These are phyloP conservation scores for Actenoides hombroni DNA, from an alignment of 2,113 vertebrate genomes.

Conservation along the genomic window DNA sequence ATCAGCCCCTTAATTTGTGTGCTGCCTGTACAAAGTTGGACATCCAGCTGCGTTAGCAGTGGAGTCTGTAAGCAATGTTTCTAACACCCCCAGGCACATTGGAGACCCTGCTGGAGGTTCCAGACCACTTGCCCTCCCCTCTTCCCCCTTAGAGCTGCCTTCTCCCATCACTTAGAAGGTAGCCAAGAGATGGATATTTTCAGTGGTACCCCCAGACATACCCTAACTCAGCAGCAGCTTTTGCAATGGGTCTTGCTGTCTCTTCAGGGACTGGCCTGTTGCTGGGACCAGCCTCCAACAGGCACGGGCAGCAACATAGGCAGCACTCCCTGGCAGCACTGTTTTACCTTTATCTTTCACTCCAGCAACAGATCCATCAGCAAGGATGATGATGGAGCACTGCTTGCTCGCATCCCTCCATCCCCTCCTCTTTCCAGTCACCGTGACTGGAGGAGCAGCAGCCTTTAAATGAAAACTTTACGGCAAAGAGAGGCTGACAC, in stretches of 20 bases:
- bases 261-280: background rate
- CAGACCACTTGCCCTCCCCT: background rate
- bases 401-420: background rate
- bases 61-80: background rate
- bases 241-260: background rate
- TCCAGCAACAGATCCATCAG: background rate
- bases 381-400: background rate
- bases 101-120: background rate
- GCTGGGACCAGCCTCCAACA: background rate
- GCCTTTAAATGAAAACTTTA: constrained; percentile 68
- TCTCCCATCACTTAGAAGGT: background rate
- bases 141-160: background rate
- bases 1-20: background rate
- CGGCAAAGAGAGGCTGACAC: constrained; percentile 55
- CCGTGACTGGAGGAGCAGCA: background rate
- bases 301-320: accelerated
- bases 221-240: background rate
- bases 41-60: background rate
- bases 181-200: background rate
- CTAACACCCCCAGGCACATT: background rate
- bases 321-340: background rate
- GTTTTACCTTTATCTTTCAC: background rate
- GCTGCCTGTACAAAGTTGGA: background rate
- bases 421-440: background rate
- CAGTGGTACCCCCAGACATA: accelerated